Conservation (phyloP, 2,113 vertebrate species). For the Phalacrocorax brasilianus region DNA sequence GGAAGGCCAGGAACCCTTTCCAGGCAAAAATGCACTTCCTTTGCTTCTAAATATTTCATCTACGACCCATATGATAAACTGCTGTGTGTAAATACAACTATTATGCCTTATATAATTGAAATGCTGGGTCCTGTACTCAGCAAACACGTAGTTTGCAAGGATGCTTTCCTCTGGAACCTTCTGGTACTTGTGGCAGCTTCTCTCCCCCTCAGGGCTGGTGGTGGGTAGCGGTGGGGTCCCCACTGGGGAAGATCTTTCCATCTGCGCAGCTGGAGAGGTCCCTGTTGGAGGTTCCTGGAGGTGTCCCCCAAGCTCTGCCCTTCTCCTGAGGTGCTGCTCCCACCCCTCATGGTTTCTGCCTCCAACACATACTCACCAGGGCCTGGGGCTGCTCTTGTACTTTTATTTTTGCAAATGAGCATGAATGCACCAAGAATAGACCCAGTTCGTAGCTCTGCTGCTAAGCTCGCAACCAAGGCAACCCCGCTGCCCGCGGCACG, state of each 20-base stretch:
- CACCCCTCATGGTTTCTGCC: neutral
- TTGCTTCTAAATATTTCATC: conserved; percentile 28
- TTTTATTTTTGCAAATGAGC: neutral
- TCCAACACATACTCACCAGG: neutral
- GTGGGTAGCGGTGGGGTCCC: neutral
- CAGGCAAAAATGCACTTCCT: neutral
- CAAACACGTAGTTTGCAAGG: neutral
- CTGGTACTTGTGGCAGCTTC: neutral
- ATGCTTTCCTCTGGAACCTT: neutral
- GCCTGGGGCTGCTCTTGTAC: neutral
- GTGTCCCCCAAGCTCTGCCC: neutral
- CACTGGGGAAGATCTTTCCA: neutral
- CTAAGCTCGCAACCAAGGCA: neutral
- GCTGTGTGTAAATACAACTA: conserved; percentile 14
- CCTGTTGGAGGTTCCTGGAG: neutral
- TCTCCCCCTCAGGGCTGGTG: neutral
- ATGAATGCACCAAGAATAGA: neutral
- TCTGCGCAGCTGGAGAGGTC: neutral
- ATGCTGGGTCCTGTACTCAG: neutral
- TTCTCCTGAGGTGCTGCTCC: neutral
- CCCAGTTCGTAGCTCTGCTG: neutral
- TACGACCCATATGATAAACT: neutral
- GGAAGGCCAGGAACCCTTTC: neutral
- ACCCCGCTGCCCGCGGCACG: neutral
- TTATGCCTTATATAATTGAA: conserved; percentile 12